phyloP scores from a whole-genome alignment of 2,113 vertebrate genomes.

The Heliornis fulica region DNA sequence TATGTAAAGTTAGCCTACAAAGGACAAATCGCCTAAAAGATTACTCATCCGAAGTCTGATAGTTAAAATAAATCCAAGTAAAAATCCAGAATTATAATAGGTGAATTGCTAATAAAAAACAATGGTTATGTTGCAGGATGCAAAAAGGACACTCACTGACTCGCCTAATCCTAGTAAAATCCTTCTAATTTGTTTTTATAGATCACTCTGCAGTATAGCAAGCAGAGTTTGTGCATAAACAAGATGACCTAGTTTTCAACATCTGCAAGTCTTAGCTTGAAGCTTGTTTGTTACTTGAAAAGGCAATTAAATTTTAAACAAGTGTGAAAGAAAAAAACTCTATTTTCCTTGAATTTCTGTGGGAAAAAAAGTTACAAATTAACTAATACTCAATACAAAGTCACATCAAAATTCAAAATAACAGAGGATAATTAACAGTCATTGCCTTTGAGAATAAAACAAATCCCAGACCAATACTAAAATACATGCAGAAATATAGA shows the following conservation, averaged over 20 bases:
- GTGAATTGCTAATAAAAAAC: not conserved
- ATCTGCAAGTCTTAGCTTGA: slow-evolving; percentile 66
- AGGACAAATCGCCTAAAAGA: not conserved
- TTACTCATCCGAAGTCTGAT: not conserved
- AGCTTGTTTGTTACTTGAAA: slow-evolving; percentile 69
- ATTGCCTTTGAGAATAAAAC: not conserved
- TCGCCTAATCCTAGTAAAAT: not conserved
- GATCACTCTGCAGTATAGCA: not conserved
- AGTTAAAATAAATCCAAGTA: not conserved
- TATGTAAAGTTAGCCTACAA: not conserved
- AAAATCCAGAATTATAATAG: not conserved
- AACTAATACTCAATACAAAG: slow-evolving; percentile 43
- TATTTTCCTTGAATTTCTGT: slow-evolving; percentile 40
- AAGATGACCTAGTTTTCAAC: slow-evolving; percentile 70
- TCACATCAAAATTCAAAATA: slow-evolving; percentile 35
- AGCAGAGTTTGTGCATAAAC: slow-evolving; percentile 36
- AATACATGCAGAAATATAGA: not conserved
- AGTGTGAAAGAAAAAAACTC: slow-evolving; percentile 53
- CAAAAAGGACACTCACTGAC: not conserved
- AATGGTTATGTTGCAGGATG: not conserved
- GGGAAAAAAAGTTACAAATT: slow-evolving; percentile 7
- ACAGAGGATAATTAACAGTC: slow-evolving; percentile 31
- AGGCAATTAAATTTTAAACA: slow-evolving; percentile 78
- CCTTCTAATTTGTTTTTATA: slow-evolving; percentile 26
- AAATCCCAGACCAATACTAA: not conserved